Evolutionary conservation across 2,888 invertebrate genomes (phyloP), one percentile per base, ranked within the genome.

Genomic region (Coenonympha arcania): DNA sequence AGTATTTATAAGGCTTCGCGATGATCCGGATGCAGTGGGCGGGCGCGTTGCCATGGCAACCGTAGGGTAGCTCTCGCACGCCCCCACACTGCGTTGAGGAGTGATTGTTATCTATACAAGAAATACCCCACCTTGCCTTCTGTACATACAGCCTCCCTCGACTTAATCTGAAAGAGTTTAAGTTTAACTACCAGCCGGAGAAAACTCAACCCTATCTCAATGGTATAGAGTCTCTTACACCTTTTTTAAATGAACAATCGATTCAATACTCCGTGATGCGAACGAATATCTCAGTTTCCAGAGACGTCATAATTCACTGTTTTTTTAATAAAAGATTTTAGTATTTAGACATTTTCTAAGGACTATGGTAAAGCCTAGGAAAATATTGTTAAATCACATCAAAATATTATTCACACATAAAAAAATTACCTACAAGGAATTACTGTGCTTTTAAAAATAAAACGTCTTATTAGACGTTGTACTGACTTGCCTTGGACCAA

Each of bases 121-220:
- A 82, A 83, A 79, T 72, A 74, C 83, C 75, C 75, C 76, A 79
- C 78, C 76, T 76, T 70, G 70, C 70, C 76, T 73, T 72, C 63
- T 62, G 62, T 72, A 73, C 73, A 73, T 71, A 73, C 73, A 72
- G 69, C 69, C 73, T 76, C 70, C 67, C 64, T 64, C 59, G 59
- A 64, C 65, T 68, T 80, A 75, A 77, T 75, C 79, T 76, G 71
- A 81, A 85, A 82, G 82, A 84, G 81, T 82, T 83, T 65, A 75
- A 76, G 66, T 61, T 83, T 65, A 75, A 76, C 66, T 61, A 68
- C 59, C 55, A 51, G 19, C 43, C 52, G 50, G 57, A 56, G 61
- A 52, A 70, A 71, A 66, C 54, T 52, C 57, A 60, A 65, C 74
- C 63, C 63, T 73, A 69, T 65, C 42, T 60, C 46, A 13, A 43